These are phyloP conservation scores for Selenia dentaria DNA, from an alignment of 2,888 invertebrate species.

Conservation along the genomic window DNA sequence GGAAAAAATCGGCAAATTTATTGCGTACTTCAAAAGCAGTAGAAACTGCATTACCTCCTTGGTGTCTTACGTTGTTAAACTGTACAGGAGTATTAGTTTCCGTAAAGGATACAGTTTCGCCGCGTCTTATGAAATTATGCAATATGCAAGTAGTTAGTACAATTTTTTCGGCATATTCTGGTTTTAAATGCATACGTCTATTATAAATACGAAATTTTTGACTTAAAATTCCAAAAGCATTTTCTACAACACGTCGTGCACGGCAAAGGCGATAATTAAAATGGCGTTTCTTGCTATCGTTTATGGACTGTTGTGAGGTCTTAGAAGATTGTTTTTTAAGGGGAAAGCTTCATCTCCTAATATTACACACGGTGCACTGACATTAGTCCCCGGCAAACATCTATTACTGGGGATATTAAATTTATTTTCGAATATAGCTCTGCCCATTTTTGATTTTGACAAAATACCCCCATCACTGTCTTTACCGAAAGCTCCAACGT, in stretches of 20 bases:
- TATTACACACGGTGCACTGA: no score
- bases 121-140: no score
- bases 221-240: no score
- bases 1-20: conserved; percentile 26
- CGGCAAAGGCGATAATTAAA: conserved; percentile 24
- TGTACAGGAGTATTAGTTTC: conserved; percentile 22
- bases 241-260: conserved; percentile 14
- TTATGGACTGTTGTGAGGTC: conserved; percentile 20
- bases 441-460: no score
- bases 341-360: no score
- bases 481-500: conserved; percentile 22
- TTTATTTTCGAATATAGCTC: conserved; percentile 28
- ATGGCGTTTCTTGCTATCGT: conserved; percentile 21
- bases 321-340: no score
- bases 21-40: conserved; percentile 29
- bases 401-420: conserved; percentile 24
- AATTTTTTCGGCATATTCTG: conserved; percentile 20
- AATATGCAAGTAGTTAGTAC: conserved; percentile 22
- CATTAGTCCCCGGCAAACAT: conserved; percentile 24
- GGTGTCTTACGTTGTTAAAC: conserved; percentile 23
- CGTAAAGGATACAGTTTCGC: conserved; percentile 20
- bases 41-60: no score
- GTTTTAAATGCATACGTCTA: no score
- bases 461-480: conserved; percentile 25
- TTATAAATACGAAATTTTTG: no score